Evolutionary conservation across 2,113 vertebrate genomes (phyloP).

Genomic region (Spilogale gracilis): DNA sequence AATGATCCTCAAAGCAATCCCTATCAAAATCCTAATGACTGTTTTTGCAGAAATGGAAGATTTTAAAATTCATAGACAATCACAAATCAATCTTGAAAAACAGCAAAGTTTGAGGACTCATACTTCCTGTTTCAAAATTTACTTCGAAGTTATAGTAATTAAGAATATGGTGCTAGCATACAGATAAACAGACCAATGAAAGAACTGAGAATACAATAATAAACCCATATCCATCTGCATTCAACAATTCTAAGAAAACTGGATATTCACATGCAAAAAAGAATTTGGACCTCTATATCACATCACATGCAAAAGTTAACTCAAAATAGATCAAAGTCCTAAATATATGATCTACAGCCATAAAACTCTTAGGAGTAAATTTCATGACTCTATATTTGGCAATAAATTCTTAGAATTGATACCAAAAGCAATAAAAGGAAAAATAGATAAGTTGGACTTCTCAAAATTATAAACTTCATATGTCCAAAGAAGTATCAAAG

Average conservation of each 20-base stretch:
- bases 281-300: neutral
- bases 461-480: neutral
- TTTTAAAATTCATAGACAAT: neutral
- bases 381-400: neutral
- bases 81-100: neutral
- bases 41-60: neutral
- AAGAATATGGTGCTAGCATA: neutral
- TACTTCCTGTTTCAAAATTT: slow-evolving; percentile 11
- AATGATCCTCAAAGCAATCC: neutral
- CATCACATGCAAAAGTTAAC: neutral
- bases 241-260: neutral
- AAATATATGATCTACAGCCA: neutral
- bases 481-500: neutral
- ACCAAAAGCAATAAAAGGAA: neutral
- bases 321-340: neutral
- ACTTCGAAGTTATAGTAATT: neutral
- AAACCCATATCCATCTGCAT: neutral
- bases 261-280: neutral
- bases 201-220: neutral
- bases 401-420: neutral
- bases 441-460: neutral
- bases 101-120: neutral
- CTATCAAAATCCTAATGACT: neutral
- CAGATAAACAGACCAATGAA: neutral
- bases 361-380: neutral